Conservation (phyloP, 2,888 invertebrate genomes). For the Anoplius nigerrimus region DNA sequence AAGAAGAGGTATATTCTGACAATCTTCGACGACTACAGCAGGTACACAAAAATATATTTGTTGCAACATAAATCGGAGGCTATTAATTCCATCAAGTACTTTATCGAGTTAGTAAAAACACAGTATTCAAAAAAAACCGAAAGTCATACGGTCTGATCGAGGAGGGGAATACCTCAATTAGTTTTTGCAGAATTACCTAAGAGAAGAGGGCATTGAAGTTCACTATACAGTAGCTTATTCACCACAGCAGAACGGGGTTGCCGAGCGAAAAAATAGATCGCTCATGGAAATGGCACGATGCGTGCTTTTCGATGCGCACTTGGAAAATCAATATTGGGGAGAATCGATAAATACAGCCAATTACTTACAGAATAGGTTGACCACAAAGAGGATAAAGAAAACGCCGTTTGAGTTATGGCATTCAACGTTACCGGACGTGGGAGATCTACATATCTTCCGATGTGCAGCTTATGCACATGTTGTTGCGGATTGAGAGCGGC, state of each 20-base stretch:
- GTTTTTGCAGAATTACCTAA: constrained; percentile 40
- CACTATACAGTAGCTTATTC: constrained; percentile 48
- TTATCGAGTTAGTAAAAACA: constrained; percentile 9
- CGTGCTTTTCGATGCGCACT: constrained; percentile 45
- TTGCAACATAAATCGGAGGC: constrained; percentile 52
- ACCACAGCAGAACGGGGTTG: constrained; percentile 51
- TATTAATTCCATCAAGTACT: constrained; percentile 11
- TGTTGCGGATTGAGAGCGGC: too few relatives aligned
- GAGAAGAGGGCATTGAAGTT: constrained; percentile 51
- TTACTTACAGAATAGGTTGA: constrained; percentile 41
- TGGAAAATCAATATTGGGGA: constrained; percentile 49
- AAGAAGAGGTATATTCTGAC: constrained; percentile 58
- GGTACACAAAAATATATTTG: constrained; percentile 53
- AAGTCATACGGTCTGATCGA: constrained; percentile 26
- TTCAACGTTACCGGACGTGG: constrained; percentile 36
- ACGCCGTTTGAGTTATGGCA: constrained; percentile 50
- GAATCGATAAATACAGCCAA: constrained; percentile 48
- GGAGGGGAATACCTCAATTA: constrained; percentile 11
- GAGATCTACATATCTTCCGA: constrained; percentile 46
- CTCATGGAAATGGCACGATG: constrained; percentile 48
- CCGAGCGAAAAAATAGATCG: constrained; percentile 46
- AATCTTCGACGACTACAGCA: constrained; percentile 63
- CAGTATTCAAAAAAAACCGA: constrained; percentile 38
- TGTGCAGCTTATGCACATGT: constrained; percentile 38
- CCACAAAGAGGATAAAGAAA: constrained; percentile 27